Base-by-base conservation (phyloP, 2,888 invertebrate genomes). In the Cactoblastis cactorum region DNA sequence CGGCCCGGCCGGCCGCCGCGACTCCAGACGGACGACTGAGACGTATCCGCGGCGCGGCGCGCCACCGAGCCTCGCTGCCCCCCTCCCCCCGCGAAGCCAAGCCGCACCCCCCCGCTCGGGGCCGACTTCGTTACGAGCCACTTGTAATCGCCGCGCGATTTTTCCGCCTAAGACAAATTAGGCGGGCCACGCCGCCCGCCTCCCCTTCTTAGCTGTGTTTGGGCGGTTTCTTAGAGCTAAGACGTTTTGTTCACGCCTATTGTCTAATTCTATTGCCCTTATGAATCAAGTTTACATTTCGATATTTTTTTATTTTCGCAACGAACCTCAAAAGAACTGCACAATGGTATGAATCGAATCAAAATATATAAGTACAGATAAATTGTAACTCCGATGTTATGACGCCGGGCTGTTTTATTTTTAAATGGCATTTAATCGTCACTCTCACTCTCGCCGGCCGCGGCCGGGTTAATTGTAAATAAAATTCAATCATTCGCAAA, bases 81-180 rank as follows among this genome's bases (percentile, higher is more conserved):
- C 53, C 51, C 51, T 62, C 62, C 63, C 62, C 54, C 45, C 64
- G 59, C 54, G 46, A 61, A 59, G 66, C 54, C 59, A 62, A 59
- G 69, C 71, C 64, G 53, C 56, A 62, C 57, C 57, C 60, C 57
- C 62, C 76, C 69, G 62, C 69, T 69, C 69, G 65, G 63, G 67
- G 67, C 67, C 85, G 86, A 86, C 87, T 89, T 89, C 88, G 88
- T 89, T 89, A 88, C 85, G 86, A 86, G 85, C 86, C 87, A 89
- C 88, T 88, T 88, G 88, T 88, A 86, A 88, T 87, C 83, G 83
- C 83, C 81, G 77, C 77, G 81, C 85, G 85, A 87, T 89, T 89
- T 88, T 89, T 88, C 87, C 87, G 87, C 86, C 88, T 87, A 85
- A 89, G 88, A 88, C 83, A 85, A 88, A 88, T 89, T 89, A 89